Percentiles rank a stretch among this genome's conserved stretches.
Evolutionary conservation across 2,888 invertebrate species (phyloP).

Genomic region (Theodoxus fluviatilis): DNA sequence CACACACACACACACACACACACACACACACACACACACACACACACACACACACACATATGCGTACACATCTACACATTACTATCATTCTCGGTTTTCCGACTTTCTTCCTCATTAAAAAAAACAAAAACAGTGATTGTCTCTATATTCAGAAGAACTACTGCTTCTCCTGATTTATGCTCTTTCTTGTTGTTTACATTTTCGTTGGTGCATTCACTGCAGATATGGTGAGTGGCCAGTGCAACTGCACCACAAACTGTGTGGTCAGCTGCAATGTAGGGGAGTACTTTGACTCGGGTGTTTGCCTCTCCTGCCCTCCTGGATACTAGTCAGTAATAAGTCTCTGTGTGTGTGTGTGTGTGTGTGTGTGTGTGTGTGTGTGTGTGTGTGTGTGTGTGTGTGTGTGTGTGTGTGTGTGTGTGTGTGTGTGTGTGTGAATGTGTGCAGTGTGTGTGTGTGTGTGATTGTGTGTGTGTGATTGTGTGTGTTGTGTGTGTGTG

Average conservation of each 20-base stretch:
- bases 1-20: background rate
- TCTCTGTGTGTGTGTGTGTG: conserved; percentile 6
- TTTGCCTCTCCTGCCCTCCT: too few species aligned
- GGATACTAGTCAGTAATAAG: background rate
- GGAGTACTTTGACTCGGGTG: too few species aligned
- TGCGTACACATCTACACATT: background rate
- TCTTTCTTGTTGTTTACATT: too few species aligned
- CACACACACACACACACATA: conserved; percentile 9
- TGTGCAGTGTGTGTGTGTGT: background rate
- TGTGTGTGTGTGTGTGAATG: background rate
- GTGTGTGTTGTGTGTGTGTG: background rate
- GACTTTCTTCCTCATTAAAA: too few species aligned
- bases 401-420: background rate
- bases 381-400: background rate
- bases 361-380: background rate
- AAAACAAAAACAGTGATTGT: too few species aligned
- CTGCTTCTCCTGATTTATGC: too few species aligned
- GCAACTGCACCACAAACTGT: too few species aligned
- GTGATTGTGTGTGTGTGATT: background rate
- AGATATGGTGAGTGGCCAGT: too few species aligned
- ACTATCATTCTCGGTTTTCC: too few species aligned
- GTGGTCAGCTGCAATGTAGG: too few species aligned
- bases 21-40: background rate
- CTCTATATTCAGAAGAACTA: background rate
- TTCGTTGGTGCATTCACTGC: too few species aligned